Conservation (phyloP, 1,140 invertebrate species). For the Delia radicum region DNA sequence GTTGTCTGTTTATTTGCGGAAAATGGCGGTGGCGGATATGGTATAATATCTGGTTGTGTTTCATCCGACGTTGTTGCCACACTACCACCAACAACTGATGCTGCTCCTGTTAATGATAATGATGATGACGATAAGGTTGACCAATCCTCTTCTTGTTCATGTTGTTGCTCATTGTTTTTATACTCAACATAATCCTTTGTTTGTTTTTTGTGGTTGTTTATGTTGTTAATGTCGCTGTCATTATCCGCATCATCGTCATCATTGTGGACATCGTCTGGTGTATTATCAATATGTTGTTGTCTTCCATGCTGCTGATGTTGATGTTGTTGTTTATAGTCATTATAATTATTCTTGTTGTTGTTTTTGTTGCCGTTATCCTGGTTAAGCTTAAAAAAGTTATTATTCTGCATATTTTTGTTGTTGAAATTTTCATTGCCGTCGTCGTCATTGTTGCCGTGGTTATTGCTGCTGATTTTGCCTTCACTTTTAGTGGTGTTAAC, state of each 20-base stretch:
- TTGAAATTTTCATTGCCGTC: conserved; percentile 1
- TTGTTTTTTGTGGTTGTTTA: not conserved
- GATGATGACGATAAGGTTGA: not conserved
- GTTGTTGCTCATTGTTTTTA: conserved; percentile 5
- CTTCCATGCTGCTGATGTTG: not conserved
- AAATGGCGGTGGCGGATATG: conserved; percentile 47
- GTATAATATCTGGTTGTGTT: conserved; percentile 50
- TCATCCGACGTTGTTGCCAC: conserved; percentile 34
- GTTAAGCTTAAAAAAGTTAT: conserved; percentile 23
- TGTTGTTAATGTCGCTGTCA: conserved; percentile 20
- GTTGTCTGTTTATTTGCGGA: conserved; percentile 33
- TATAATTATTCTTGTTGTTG: conserved; percentile 13
- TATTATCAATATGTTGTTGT: not conserved
- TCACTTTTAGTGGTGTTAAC: not conserved
- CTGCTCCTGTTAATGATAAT: not conserved
- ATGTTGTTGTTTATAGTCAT: not conserved
- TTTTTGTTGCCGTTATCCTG: conserved; percentile 10
- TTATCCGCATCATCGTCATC: conserved; percentile 22
- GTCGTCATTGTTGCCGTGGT: not conserved
- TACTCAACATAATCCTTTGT: not conserved
- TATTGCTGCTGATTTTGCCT: not conserved
- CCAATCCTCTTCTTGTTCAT: conserved; percentile 26
- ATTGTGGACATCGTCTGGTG: not conserved
- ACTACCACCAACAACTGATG: not conserved
- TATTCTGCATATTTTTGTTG: conserved; percentile 1